Percentiles rank a stretch among this genome's conserved stretches.
Evolutionary conservation across 2,797 vertebrate species (phyloP).

Genomic region (Enoplosus armatus): DNA sequence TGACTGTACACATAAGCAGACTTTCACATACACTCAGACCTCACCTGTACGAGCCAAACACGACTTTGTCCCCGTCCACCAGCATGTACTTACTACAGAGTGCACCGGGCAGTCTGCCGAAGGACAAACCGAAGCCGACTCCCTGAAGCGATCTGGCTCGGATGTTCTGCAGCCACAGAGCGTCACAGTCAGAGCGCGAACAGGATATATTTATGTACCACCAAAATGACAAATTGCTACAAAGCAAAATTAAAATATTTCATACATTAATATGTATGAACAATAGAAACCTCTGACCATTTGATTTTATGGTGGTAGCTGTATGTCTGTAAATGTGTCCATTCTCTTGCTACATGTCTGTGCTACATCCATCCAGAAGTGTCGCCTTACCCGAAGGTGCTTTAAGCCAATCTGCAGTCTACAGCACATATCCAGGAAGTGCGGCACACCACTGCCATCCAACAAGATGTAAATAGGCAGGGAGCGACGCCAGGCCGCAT

Average conservation of each 20-base stretch:
- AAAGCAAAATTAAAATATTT: too few relatives aligned
- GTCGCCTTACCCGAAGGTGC: conserved; percentile 86
- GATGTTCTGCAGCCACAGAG: conserved; percentile 86
- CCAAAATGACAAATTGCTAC: too few relatives aligned
- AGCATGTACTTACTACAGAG: conserved; percentile 92
- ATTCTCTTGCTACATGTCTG: background rate
- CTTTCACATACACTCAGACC: background rate
- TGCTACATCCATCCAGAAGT: background rate
- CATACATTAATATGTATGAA: background rate
- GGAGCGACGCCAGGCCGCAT: conserved; percentile 87
- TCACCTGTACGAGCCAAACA: conserved; percentile 95
- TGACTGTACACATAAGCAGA: background rate
- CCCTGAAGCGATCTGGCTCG: conserved; percentile 90
- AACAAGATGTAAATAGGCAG: conserved; percentile 93
- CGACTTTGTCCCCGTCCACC: conserved; percentile 95
- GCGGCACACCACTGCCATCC: conserved; percentile 85
- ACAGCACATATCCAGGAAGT: conserved; percentile 94
- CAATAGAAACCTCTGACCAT: background rate
- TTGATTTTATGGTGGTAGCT: too few relatives aligned
- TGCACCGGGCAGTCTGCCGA: conserved; percentile 89
- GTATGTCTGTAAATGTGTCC: background rate
- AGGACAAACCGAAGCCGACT: conserved; percentile 87
- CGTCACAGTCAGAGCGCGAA: conserved; percentile 3
- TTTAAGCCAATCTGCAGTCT: conserved; percentile 85
- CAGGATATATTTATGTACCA: background rate